Percentiles rank a stretch among this genome's conserved stretches.
Conservation (phyloP, 1,140 invertebrate species). For the Gryon sp. region DNA sequence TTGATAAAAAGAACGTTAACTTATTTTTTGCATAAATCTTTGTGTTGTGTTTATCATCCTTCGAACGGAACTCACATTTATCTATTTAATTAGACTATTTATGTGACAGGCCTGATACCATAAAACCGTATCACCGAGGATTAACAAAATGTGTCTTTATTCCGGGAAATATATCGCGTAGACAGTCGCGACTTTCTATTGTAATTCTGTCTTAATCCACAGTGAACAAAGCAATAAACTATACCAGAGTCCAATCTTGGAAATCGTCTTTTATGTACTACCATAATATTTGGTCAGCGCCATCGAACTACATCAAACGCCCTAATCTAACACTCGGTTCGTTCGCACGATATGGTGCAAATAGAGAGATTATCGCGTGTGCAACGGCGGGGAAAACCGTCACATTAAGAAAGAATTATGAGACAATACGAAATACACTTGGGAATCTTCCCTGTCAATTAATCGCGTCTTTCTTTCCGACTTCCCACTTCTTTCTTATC, state of each 20-base stretch:
- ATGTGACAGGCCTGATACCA: background rate
- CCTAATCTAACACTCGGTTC: constrained; percentile 59
- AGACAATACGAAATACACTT: constrained; percentile 62
- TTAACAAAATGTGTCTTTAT: constrained; percentile 41
- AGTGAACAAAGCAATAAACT: constrained; percentile 71
- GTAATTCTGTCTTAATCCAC: constrained; percentile 74
- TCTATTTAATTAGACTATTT: constrained; percentile 12
- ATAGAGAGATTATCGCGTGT: constrained; percentile 72
- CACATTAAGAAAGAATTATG: constrained; percentile 78
- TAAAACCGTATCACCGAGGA: background rate
- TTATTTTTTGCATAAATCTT: too few species aligned
- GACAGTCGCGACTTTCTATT: constrained; percentile 72
- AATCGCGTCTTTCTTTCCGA: constrained; percentile 68
- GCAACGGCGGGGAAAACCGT: constrained; percentile 65
- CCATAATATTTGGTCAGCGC: constrained; percentile 72
- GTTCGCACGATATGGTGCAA: constrained; percentile 63
- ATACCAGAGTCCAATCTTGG: constrained; percentile 72
- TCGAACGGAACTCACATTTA: constrained; percentile 2
- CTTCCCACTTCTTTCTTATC: constrained; percentile 7
- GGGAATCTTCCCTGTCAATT: constrained; percentile 73
- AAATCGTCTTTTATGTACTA: constrained; percentile 73
- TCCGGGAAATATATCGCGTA: constrained; percentile 9
- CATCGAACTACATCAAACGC: constrained; percentile 47
- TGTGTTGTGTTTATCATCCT: too few species aligned
- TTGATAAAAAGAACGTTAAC: too few species aligned